These are phyloP conservation scores for Diglossa brunneiventris DNA, from an alignment of 2,113 vertebrate genomes.

Conservation along the genomic window DNA sequence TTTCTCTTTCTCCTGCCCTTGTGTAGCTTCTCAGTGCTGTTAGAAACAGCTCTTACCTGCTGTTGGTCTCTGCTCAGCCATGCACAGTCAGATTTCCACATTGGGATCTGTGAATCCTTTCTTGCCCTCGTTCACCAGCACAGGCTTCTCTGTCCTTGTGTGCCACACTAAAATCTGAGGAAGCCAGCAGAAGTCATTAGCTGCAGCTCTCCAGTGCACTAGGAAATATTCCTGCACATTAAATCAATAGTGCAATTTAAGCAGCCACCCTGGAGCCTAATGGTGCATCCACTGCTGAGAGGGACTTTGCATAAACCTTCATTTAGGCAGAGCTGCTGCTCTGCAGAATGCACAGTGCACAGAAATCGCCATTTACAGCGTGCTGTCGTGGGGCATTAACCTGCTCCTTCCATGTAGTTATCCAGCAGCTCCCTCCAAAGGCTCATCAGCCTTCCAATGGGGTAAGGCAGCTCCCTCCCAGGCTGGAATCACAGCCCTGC, in stretches of 20 bases:
- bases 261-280: slow-evolving; percentile 27
- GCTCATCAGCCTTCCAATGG: background rate
- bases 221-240: slow-evolving; percentile 26
- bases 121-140: slow-evolving; percentile 96
- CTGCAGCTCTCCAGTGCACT: slow-evolving; percentile 1
- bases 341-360: background rate
- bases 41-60: background rate
- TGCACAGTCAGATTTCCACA: slow-evolving; percentile 88
- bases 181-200: slow-evolving; percentile 43
- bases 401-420: slow-evolving; percentile 29
- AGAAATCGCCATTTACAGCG: slow-evolving; percentile 30
- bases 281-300: background rate
- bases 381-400: slow-evolving; percentile 39
- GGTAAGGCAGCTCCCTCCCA: background rate
- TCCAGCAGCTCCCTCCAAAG: background rate
- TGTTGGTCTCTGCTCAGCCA: background rate
- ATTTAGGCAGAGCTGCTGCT: background rate
- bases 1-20: background rate
- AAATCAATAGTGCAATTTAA: slow-evolving; percentile 47
- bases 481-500: accelerated
- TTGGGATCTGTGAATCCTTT: slow-evolving; percentile 97
- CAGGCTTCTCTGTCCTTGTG: slow-evolving; percentile 95
- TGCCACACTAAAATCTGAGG: slow-evolving; percentile 97
- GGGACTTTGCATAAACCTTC: slow-evolving; percentile 35
- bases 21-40: background rate